phyloP scores from a whole-genome alignment of 2,113 vertebrate species.

The Tamias sibiricus region DNA sequence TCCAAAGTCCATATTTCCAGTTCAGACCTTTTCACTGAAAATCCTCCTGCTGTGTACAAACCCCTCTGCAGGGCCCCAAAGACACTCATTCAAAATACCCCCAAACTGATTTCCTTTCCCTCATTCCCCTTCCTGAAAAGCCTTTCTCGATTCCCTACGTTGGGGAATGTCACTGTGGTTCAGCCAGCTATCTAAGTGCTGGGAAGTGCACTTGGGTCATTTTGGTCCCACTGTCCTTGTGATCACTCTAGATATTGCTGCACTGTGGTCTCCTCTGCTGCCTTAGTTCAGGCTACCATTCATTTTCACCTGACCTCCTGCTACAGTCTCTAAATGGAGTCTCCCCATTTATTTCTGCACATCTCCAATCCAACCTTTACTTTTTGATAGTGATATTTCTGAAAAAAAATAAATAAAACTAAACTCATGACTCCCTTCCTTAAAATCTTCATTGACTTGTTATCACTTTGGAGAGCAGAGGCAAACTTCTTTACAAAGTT shows the following conservation, averaged over 20 bases:
- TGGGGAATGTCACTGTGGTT: neutral
- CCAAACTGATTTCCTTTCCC: neutral
- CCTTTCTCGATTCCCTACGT: neutral
- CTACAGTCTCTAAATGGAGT: neutral
- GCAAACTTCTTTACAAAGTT: neutral
- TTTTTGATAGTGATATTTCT: neutral
- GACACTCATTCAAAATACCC: neutral
- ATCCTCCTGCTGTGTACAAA: neutral
- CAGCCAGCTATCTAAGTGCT: too few relatives aligned
- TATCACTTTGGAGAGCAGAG: neutral
- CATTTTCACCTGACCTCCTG: neutral
- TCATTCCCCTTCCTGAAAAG: neutral
- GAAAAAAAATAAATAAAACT: neutral
- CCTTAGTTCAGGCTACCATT: neutral
- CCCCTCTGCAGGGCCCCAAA: neutral
- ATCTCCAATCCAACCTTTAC: neutral
- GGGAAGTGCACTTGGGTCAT: neutral
- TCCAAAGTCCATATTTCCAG: neutral
- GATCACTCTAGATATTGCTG: rapidly evolving
- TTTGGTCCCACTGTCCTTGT: rapidly evolving
- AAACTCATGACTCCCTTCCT: neutral
- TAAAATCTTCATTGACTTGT: neutral
- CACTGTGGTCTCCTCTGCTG: neutral
- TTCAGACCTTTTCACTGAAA: neutral
- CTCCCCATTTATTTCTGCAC: neutral